These are phyloP conservation scores for Ochotona princeps DNA, from an alignment of 2,113 vertebrate genomes.

Conservation along the genomic window DNA sequence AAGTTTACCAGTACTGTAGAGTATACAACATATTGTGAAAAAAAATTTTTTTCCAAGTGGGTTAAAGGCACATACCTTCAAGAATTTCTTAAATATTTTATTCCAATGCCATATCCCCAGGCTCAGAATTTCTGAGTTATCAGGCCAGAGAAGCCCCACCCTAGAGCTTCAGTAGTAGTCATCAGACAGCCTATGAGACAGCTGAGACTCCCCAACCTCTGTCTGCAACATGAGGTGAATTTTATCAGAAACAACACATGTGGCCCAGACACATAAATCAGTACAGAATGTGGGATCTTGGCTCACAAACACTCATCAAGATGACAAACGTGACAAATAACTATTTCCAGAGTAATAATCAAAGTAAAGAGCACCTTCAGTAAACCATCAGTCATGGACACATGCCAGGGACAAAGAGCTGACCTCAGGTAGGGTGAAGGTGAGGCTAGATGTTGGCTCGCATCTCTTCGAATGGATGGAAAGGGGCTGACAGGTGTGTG, in stretches of 20 bases:
- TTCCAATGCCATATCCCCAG: not conserved
- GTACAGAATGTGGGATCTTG: not conserved
- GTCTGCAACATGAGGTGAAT: not conserved
- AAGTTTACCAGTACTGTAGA: not conserved
- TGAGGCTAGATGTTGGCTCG: not conserved
- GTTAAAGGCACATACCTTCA: not conserved
- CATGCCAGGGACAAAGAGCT: not conserved
- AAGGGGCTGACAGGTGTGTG: not conserved
- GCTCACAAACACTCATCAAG: not conserved
- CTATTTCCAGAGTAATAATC: not conserved
- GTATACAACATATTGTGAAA: not conserved
- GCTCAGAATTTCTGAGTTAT: not conserved
- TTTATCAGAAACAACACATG: constrained; percentile 3
- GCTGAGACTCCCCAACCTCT: not conserved
- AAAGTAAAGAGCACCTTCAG: constrained; percentile 6
- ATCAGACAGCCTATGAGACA: not conserved
- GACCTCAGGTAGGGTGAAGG: not conserved
- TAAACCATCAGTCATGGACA: not conserved
- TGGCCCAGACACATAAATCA: not conserved
- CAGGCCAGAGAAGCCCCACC: not conserved
- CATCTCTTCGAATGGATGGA: not conserved
- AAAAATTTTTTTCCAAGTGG: not conserved
- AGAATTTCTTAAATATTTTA: constrained; percentile 1
- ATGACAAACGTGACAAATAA: not conserved
- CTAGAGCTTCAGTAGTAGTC: not conserved